Evolutionary conservation across 2,113 vertebrate species (phyloP).

Genomic region (Erythrocercus mccallii): DNA sequence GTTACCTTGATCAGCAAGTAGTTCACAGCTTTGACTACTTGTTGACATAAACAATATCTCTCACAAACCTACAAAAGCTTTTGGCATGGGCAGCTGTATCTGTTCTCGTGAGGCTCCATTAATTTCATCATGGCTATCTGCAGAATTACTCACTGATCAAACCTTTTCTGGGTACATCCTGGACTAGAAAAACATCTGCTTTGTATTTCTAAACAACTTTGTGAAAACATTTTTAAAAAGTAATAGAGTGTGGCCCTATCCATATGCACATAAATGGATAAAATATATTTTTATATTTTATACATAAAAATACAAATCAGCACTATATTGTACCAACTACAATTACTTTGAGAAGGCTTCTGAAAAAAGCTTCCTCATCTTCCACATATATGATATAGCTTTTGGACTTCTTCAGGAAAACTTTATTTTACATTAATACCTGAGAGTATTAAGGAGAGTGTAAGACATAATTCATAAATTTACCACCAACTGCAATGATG

Average conservation of each 20-base stretch:
- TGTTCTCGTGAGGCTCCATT: neutral
- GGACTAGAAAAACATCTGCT: neutral
- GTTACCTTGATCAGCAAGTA: neutral
- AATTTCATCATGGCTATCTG: neutral
- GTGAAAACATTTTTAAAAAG: neutral
- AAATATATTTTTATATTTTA: neutral
- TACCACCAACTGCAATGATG: neutral
- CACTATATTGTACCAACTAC: neutral
- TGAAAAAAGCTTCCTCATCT: neutral
- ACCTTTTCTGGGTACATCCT: neutral
- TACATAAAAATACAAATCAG: neutral
- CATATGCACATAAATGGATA: neutral
- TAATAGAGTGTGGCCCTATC: neutral
- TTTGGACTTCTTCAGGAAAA: neutral
- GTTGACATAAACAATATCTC: neutral
- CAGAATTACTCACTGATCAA: neutral
- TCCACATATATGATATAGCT: neutral
- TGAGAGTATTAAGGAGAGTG: neutral
- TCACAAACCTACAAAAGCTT: neutral
- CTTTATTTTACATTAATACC: conserved; percentile 30
- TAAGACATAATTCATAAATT: neutral
- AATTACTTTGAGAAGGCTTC: neutral
- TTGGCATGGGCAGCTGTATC: neutral
- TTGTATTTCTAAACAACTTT: neutral
- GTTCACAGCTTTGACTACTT: neutral